Evolutionary conservation across 1,140 invertebrate species (phyloP).

Genomic region (Drosophila lini): DNA sequence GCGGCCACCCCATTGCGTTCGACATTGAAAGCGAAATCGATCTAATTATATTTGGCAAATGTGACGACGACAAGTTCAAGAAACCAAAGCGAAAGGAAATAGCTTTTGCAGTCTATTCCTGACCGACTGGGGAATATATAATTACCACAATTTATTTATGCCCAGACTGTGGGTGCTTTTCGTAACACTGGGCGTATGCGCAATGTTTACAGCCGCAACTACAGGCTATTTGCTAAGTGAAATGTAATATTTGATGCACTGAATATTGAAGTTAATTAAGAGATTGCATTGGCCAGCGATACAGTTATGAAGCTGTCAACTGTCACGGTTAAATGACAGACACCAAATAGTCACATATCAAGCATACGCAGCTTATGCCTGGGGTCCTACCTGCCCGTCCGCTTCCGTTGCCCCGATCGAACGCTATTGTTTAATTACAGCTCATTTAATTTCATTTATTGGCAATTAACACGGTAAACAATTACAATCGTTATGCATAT

Average conservation of each 20-base stretch:
- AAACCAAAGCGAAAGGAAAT: constrained; percentile 26
- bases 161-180: background rate
- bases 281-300: constrained; percentile 12
- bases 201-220: constrained; percentile 7
- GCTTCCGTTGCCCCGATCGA: constrained; percentile 11
- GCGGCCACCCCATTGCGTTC: constrained; percentile 25
- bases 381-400: background rate
- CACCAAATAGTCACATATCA: constrained; percentile 25
- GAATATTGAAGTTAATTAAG: constrained; percentile 34
- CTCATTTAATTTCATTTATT: constrained; percentile 57
- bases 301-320: constrained; percentile 26
- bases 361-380: constrained; percentile 22
- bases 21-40: constrained; percentile 43
- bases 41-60: constrained; percentile 43
- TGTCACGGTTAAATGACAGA: constrained; percentile 17
- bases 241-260: constrained; percentile 18
- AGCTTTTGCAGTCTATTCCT: background rate
- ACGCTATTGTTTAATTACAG: constrained; percentile 50
- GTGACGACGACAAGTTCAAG: constrained; percentile 37
- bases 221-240: background rate
- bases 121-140: constrained; percentile 10
- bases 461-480: constrained; percentile 52
- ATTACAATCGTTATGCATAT: constrained; percentile 41
- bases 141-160: constrained; percentile 24
- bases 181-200: constrained; percentile 22